phyloP scores from a whole-genome alignment of 2,113 vertebrate species.

The Callipepla californica region DNA sequence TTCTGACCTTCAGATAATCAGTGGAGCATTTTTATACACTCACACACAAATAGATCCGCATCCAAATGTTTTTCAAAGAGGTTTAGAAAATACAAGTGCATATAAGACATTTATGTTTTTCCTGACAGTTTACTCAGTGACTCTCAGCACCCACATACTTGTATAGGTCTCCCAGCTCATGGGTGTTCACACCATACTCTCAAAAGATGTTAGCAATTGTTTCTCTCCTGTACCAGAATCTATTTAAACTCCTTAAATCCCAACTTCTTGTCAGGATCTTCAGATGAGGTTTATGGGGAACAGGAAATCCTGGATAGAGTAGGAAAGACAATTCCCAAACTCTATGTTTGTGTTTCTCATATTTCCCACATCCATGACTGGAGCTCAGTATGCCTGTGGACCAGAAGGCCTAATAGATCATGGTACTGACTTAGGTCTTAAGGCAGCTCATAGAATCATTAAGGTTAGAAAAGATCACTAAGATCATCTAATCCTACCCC shows the following conservation, averaged over 20 bases:
- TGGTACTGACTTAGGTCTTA: fast-evolving
- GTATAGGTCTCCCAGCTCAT: neutral
- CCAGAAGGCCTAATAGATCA: neutral
- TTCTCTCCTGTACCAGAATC: neutral
- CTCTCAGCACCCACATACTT: neutral
- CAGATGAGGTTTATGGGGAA: neutral
- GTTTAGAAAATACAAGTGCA: neutral
- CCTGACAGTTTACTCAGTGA: neutral
- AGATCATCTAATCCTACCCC: neutral
- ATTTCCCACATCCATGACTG: neutral
- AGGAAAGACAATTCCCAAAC: neutral
- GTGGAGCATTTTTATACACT: neutral
- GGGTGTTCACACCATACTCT: neutral
- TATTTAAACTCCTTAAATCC: neutral
- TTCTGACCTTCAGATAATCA: neutral
- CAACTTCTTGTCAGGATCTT: neutral
- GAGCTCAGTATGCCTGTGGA: neutral
- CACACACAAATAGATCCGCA: neutral
- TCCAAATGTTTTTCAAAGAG: neutral
- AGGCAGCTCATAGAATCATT: neutral
- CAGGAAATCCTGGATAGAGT: fast-evolving
- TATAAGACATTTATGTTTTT: neutral
- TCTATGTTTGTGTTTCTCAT: fast-evolving
- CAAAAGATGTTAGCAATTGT: neutral
- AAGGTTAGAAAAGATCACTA: neutral